A percentile compares a stretch with the other conserved stretches of the same genome.
Evolutionary conservation across 2,113 vertebrate genomes (phyloP).

Genomic region (Alouatta palliata): DNA sequence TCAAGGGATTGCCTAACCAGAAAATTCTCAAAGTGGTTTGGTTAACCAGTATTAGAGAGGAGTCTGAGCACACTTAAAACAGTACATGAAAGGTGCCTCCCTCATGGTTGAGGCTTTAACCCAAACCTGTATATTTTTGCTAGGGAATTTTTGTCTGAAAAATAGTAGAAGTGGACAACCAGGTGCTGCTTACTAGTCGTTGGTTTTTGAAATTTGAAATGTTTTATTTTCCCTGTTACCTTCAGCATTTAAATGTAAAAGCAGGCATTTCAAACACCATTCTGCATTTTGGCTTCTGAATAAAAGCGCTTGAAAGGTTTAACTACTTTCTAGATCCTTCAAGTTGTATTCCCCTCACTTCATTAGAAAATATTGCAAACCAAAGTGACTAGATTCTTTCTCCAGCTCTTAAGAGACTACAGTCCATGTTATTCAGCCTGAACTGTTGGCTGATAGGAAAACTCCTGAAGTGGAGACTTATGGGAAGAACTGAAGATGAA

Average conservation of each 20-base stretch:
- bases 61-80: background rate
- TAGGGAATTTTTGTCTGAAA: background rate
- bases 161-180: background rate
- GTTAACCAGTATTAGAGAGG: background rate
- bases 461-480: background rate
- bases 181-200: background rate
- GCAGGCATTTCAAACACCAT: slow-evolving; percentile 26
- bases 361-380: background rate
- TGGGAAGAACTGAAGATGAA: background rate
- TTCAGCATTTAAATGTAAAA: slow-evolving; percentile 43
- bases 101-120: background rate
- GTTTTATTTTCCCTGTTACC: slow-evolving; percentile 24
- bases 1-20: slow-evolving; percentile 15
- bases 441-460: background rate
- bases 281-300: slow-evolving; percentile 18
- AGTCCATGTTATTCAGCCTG: background rate
- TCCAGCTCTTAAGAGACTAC: background rate
- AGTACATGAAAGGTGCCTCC: background rate
- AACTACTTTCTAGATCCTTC: slow-evolving; percentile 14
- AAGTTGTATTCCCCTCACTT: background rate
- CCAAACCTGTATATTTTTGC: background rate
- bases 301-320: slow-evolving; percentile 43
- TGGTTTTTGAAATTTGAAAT: background rate
- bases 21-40: slow-evolving; percentile 21
- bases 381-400: slow-evolving; percentile 41